Base-by-base conservation (phyloP, 1,140 invertebrate genomes). In the Drosophila funebris region DNA sequence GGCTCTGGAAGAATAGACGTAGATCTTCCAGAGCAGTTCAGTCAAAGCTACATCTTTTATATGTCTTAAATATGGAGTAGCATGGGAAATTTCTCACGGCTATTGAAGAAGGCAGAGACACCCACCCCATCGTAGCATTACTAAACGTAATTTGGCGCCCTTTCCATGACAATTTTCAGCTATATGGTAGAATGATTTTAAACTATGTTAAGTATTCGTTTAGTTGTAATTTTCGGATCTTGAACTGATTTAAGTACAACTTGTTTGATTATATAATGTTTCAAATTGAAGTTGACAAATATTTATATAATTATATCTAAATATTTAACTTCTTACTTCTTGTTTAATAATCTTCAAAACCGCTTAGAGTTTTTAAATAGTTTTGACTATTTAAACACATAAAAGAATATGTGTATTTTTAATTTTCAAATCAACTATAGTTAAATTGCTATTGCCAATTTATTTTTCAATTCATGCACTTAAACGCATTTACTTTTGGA, bases 21-120 rank as follows among this genome's bases (percentile, higher is more conserved):
- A 37, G 36, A 48, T 48, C 44, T 48, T 14, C 16, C 39, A 6
- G 39, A 16, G 39, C 39, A 16, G 44, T 46, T 13, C 9, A 48
- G 44, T 48, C 24, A 48, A 48, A 48, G 22, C 44, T 46, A 24
- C 4, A 60, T 44, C 50, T 39, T 11, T 63, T 20, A 11, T 63
- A 29, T 63, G 22, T 54, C 61, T 63, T 43, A 27, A 31, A 31
- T 53, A 53, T 53, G 31, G 36, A 63, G 31, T 33, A 63, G 58
- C 70, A 52, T 69, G 74, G 33, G 74, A 76, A 73, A 36, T 33
- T 73, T 76, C 74, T 22, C 74, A 76, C 58, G 71, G 27, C 24
- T n/a, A 33, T 24, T 60, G 6, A 43, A 29, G 54, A 58, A 48
- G 27, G 36, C 16, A 9, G 27, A 18, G 27, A 33, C 31, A n/a